Base-by-base conservation (phyloP, 2,797 vertebrate species). In the Morelia viridis region DNA sequence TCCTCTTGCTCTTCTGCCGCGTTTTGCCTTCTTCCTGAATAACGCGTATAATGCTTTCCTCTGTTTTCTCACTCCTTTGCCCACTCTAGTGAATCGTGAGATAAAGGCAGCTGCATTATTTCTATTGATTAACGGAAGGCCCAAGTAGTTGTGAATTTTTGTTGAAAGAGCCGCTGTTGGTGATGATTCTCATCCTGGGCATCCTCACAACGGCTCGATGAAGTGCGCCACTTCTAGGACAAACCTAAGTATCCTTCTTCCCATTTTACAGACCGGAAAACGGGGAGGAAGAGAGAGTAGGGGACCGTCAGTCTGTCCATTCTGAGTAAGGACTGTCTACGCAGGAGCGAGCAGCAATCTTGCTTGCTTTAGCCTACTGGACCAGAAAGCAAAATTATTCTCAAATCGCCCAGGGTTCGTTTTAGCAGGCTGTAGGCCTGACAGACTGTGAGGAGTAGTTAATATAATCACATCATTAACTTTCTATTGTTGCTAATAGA, bases 1-100 rank as follows among this genome's bases (percentile, higher is more conserved):
- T 11, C 15, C 1, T 46, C 11, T 5, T 5, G 2, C 5, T 68
- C 41, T 1, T 11, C 7, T 22, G 5, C 22, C 1, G 2, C 6
- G 0, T 4, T 19, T 64, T 35, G 5, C 19, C 24, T 15, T 1
- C n/a, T 76, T 76, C 22, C 71, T 17, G 28, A 12, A 6, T 28
- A n/a, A 26, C 1, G 26, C 26, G 13, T 3, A 0, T 7, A 3
- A 0, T 10, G 53, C 28, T 19, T 17, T n/a, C 13, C 19, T 58
- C 5, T 41, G n/a, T 1, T 80, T 35, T 8, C 15, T 24, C 60
- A 22, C 7, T 6, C 60, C 7, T 61, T 22, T 60, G 17, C 58
- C 17, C 6, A 60, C 1, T 2, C 13, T 24, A 24, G 35, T 5
- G 35, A 11, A 17, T n/a, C 56, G 6, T 56, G 84, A 58, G 8